Percentiles rank a stretch among this genome's conserved stretches.
These are phyloP conservation scores for Otus sunia DNA, from an alignment of 2,113 vertebrate species.

Conservation along the genomic window DNA sequence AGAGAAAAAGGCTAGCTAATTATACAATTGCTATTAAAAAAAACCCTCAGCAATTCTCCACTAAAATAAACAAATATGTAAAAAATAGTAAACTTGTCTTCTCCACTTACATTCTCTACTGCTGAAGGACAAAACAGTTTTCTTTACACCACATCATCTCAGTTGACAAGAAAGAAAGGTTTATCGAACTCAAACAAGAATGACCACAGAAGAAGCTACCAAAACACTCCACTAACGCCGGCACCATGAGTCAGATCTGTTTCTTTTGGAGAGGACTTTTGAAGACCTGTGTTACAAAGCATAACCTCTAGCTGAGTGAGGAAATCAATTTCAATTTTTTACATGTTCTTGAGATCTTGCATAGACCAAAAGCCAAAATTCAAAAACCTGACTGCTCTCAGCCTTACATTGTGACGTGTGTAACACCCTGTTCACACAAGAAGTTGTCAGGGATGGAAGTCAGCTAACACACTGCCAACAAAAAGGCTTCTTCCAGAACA, in stretches of 20 bases:
- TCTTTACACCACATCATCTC: background rate
- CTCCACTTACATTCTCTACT: background rate
- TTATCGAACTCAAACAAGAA: background rate
- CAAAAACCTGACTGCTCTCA: background rate
- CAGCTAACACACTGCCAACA: background rate
- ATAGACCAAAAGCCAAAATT: background rate
- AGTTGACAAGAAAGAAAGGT: background rate
- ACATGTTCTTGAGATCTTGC: background rate
- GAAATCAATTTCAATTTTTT: background rate
- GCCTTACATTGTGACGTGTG: background rate
- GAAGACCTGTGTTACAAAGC: background rate
- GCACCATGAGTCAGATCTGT: background rate
- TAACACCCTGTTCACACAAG: background rate
- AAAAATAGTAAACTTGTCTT: background rate
- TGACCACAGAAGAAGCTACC: background rate
- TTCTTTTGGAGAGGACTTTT: background rate
- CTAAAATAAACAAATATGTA: background rate
- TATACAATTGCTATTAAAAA: background rate
- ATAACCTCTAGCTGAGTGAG: background rate
- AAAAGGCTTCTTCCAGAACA: background rate
- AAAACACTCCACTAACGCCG: background rate
- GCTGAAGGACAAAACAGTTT: background rate
- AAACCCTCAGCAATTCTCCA: background rate
- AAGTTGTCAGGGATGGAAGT: background rate
- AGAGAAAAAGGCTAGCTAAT: conserved; percentile 5